Base-by-base conservation (phyloP, 1,140 invertebrate genomes). In the Polyergus mexicanus region DNA sequence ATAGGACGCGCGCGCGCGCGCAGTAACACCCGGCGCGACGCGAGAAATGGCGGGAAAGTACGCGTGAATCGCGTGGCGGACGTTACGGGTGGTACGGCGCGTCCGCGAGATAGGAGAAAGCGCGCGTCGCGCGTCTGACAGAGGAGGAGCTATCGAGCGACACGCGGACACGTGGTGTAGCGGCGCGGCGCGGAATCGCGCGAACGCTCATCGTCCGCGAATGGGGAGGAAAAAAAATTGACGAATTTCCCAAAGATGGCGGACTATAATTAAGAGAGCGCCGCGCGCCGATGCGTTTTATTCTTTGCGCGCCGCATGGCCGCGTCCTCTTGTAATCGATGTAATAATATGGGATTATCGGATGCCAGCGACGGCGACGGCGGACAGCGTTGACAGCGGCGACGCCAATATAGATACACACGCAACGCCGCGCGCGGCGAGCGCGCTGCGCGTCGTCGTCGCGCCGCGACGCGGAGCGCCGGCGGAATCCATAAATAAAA, bases 261-360 rank as follows among this genome's bases (percentile, higher is more conserved):
- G 89, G 92, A 91, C 62, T 90, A 94, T 90, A 94, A 93, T 94
- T 94, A 94, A 92, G 80, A 92, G 80, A 89, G 88, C 88, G 86
- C 78, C 66, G 75, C 74, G 66, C 80, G 86, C 75, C 88, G 89
- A 88, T 91, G 81, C 87, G 87, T 93, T 92, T 90, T 90, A 92
- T 92, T 91, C 85, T 90, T 89, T 89, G 86, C 62, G 62, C 76
- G 32, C 10, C 47, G 76, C 63, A 56, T 68, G 62, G 65, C 38
- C 75, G 75, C 38, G 41, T 13, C n/a, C n/a, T 60, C 35, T 28
- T 51, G 28, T 32, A 47, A 66, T 54, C 58, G 51, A 81, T 60
- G 77, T 81, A 81, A 83, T 32, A 44, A 22, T 68, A 77, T 22
- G 47, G 47, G 47, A 81, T 81, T 87, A 69, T 80, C 65, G 62